Evolutionary conservation across 2,797 vertebrate genomes (phyloP).

Genomic region (Chromobotia macracanthus): DNA sequence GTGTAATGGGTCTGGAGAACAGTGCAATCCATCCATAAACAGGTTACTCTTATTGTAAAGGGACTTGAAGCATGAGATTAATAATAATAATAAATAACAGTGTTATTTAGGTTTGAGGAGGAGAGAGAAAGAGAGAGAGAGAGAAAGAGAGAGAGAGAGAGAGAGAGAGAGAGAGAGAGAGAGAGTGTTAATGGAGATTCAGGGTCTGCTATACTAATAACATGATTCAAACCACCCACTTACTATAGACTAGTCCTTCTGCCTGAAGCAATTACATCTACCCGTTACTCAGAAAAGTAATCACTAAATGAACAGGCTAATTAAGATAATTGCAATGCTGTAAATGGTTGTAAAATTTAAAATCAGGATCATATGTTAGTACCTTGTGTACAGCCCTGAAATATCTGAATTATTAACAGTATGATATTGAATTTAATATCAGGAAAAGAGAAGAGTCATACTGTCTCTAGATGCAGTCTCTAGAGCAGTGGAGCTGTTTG

Average conservation of each 20-base stretch:
- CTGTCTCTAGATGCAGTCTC: background rate
- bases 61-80: background rate
- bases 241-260: background rate
- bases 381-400: background rate
- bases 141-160: background rate
- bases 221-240: slow-evolving; percentile 30
- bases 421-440: background rate
- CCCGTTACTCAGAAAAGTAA: slow-evolving; percentile 15
- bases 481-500: background rate
- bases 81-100: slow-evolving; percentile 14
- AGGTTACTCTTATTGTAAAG: background rate
- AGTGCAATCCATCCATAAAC: slow-evolving; percentile 33
- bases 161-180: background rate
- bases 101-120: slow-evolving; percentile 16
- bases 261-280: slow-evolving; percentile 21
- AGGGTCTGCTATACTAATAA: slow-evolving; percentile 1
- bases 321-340: slow-evolving; percentile 19
- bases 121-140: too few relatives aligned
- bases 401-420: background rate
- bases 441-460: background rate
- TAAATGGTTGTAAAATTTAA: slow-evolving; percentile 30
- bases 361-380: background rate
- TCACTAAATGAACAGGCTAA: slow-evolving; percentile 28
- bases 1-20: slow-evolving; percentile 27
- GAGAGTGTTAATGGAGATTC: slow-evolving; percentile 4